phyloP scores from a whole-genome alignment of 2,888 invertebrate genomes.

The Torymus texanus region DNA sequence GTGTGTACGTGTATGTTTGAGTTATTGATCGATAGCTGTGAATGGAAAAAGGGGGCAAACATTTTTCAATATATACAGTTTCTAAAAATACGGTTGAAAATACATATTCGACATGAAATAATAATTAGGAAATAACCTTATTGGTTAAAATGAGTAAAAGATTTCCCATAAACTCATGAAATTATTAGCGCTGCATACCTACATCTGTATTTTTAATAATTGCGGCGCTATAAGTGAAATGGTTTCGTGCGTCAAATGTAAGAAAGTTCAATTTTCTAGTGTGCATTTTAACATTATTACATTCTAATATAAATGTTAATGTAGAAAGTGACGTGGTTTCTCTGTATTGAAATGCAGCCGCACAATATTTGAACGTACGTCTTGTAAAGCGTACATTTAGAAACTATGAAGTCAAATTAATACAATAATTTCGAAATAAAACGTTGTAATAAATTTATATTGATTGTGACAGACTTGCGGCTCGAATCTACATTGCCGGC shows the following conservation, averaged over 20 bases:
- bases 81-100: too few species aligned
- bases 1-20: too few species aligned
- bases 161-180: too few species aligned
- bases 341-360: constrained; percentile 1
- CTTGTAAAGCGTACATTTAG: neutral
- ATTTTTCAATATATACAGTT: too few species aligned
- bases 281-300: constrained; percentile 28
- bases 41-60: too few species aligned
- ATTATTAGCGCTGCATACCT: too few species aligned
- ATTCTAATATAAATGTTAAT: constrained; percentile 26
- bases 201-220: neutral
- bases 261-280: constrained; percentile 32
- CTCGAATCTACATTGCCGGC: too few species aligned
- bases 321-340: constrained; percentile 26
- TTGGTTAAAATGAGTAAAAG: too few species aligned
- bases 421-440: constrained; percentile 2
- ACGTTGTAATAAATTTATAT: neutral
- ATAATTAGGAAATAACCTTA: too few species aligned
- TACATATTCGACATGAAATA: too few species aligned
- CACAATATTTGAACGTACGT: neutral
- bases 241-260: neutral
- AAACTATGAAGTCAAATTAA: constrained; percentile 3
- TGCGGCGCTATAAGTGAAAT: constrained; percentile 3
- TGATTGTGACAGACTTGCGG: too few species aligned
- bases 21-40: too few species aligned